Evolutionary conservation across 2,113 vertebrate genomes (phyloP).

Genomic region (Sander lucioperca): DNA sequence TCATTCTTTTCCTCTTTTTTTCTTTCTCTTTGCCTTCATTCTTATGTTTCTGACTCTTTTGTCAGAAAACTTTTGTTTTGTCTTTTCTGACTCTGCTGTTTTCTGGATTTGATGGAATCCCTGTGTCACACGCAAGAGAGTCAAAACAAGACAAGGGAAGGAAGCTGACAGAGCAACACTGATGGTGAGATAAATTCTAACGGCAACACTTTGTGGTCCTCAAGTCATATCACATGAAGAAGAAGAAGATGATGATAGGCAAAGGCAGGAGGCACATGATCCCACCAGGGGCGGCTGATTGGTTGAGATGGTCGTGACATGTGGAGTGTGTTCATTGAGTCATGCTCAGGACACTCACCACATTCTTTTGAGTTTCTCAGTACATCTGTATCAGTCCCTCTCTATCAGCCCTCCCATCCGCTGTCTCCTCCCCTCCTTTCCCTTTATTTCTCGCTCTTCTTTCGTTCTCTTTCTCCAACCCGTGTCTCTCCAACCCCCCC

Average conservation of each 20-base stretch:
- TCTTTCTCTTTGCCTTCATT: background rate
- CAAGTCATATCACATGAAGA: constrained; percentile 14
- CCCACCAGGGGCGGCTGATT: constrained; percentile 32
- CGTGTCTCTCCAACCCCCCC: constrained; percentile 14
- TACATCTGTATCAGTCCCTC: constrained; percentile 50
- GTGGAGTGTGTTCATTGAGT: constrained; percentile 16
- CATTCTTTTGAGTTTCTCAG: constrained; percentile 44
- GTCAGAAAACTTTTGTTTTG: too few species aligned
- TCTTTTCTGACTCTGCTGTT: too few species aligned
- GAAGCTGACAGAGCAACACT: constrained; percentile 39
- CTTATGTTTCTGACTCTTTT: background rate
- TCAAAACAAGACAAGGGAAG: constrained; percentile 38
- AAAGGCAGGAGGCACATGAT: constrained; percentile 28
- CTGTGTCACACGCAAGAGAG: background rate
- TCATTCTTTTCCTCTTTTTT: background rate
- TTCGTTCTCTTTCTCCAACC: constrained; percentile 15
- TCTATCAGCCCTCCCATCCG: constrained; percentile 24
- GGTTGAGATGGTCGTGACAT: constrained; percentile 34
- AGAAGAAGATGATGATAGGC: constrained; percentile 13
- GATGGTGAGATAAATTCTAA: constrained; percentile 53
- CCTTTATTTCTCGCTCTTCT: constrained; percentile 30
- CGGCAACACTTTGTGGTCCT: constrained; percentile 11
- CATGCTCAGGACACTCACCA: constrained; percentile 44
- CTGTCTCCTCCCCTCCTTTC: background rate
- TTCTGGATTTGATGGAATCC: background rate